phyloP scores from a whole-genome alignment of 2,888 invertebrate genomes.

The Lypha dubia region DNA sequence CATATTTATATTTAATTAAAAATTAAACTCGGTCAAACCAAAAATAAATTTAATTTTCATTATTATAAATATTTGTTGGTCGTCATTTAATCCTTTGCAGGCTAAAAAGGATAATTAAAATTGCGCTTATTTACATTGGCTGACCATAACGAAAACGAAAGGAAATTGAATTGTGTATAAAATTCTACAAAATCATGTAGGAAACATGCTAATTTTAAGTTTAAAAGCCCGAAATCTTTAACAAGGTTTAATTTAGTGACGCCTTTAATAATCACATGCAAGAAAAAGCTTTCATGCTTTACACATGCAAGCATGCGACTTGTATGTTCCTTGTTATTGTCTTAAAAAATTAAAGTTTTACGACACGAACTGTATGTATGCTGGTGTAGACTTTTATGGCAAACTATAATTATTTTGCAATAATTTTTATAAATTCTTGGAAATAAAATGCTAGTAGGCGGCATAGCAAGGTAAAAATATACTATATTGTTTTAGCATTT shows the following conservation, averaged over 20 bases:
- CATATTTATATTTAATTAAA: too few relatives aligned
- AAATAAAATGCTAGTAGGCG: too few relatives aligned
- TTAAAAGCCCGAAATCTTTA: slow-evolving; percentile 5
- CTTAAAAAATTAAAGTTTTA: not conserved
- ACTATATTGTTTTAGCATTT: too few relatives aligned
- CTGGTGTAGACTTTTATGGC: too few relatives aligned
- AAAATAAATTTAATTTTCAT: not conserved
- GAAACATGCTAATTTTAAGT: slow-evolving; percentile 9
- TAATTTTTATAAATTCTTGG: too few relatives aligned
- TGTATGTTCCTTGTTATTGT: not conserved
- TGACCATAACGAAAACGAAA: not conserved
- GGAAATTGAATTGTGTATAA: not conserved
- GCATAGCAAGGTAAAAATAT: too few relatives aligned
- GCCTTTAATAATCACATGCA: slow-evolving; percentile 12
- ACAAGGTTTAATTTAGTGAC: slow-evolving; percentile 37
- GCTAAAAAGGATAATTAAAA: slow-evolving; percentile 5
- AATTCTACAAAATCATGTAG: not conserved
- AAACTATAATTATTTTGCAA: too few relatives aligned
- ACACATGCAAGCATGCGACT: slow-evolving; percentile 37
- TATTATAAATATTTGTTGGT: not conserved
- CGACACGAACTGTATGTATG: too few relatives aligned
- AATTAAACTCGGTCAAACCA: too few relatives aligned
- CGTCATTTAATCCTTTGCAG: not conserved
- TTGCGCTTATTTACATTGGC: slow-evolving; percentile 4
- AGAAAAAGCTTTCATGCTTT: slow-evolving; percentile 3